A percentile compares a stretch with the other conserved stretches of the same genome.
Conservation (phyloP, 2,888 invertebrate species). For the Tetranychus truncatus region DNA sequence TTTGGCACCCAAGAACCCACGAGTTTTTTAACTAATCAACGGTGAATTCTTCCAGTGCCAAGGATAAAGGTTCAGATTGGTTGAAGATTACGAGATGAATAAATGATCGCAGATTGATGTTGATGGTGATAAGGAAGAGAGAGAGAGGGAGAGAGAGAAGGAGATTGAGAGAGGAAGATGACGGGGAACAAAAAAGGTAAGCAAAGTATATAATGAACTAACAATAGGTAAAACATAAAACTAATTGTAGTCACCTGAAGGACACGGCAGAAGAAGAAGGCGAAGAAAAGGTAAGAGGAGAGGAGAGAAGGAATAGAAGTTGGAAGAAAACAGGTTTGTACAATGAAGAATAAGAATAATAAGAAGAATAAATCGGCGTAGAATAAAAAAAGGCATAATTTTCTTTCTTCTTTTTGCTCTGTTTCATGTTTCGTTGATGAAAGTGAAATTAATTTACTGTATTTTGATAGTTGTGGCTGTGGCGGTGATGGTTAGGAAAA, state of each 20-base stretch:
- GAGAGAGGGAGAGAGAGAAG: conserved; percentile 35
- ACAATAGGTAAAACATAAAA: background rate
- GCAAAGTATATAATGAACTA: background rate
- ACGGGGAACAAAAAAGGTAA: background rate
- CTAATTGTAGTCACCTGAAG: background rate
- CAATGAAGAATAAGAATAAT: background rate
- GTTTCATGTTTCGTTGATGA: background rate
- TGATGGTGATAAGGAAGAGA: background rate
- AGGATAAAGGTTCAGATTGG: conserved; percentile 32
- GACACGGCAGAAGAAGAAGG: background rate
- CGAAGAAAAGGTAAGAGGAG: background rate
- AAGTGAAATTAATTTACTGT: background rate
- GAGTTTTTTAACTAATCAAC: conserved; percentile 38
- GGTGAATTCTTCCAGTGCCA: conserved; percentile 53
- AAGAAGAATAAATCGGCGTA: background rate
- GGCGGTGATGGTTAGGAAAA: too few species aligned
- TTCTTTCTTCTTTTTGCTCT: background rate
- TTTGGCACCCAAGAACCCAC: conserved; percentile 49
- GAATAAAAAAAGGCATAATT: background rate
- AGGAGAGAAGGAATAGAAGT: background rate
- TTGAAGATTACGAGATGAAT: conserved; percentile 5
- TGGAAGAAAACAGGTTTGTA: background rate
- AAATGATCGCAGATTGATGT: background rate
- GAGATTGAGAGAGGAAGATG: conserved; percentile 5
- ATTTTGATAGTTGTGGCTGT: background rate